phyloP scores from a whole-genome alignment of 2,888 invertebrate genomes.

The Pristionchus exspectatus region DNA sequence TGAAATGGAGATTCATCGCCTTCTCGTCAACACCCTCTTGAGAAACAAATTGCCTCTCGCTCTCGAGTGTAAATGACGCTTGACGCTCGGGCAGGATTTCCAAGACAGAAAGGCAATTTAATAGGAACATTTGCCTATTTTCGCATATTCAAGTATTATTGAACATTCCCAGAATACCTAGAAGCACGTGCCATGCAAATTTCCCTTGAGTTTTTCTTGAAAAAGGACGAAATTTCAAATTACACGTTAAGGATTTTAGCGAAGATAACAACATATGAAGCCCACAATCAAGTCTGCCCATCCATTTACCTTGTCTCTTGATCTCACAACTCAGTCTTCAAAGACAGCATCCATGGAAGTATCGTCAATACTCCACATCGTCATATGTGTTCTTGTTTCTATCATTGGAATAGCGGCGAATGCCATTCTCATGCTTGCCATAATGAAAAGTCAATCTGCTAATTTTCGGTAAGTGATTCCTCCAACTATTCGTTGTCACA shows the following conservation, averaged over 20 bases:
- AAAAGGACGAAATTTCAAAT: too few relatives aligned
- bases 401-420: not conserved
- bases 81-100: too few relatives aligned
- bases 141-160: too few relatives aligned
- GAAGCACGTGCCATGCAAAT: too few relatives aligned
- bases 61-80: not conserved
- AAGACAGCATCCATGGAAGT: not conserved
- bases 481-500: not conserved
- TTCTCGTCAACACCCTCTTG: not conserved
- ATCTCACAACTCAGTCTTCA: not conserved
- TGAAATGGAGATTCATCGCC: constrained; percentile 8
- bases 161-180: too few relatives aligned
- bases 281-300: not conserved
- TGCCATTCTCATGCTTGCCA: not conserved
- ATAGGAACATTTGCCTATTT: not conserved
- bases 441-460: not conserved
- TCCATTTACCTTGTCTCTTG: not conserved
- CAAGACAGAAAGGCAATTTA: not conserved
- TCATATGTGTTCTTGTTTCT: not conserved
- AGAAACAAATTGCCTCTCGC: constrained; percentile 21
- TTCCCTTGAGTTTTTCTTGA: too few relatives aligned
- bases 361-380: not conserved
- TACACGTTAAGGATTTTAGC: not conserved
- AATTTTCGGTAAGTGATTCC: not conserved
- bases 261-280: not conserved